Evolutionary conservation across 1,140 invertebrate genomes (phyloP).

Genomic region (Araneus ventricosus): DNA sequence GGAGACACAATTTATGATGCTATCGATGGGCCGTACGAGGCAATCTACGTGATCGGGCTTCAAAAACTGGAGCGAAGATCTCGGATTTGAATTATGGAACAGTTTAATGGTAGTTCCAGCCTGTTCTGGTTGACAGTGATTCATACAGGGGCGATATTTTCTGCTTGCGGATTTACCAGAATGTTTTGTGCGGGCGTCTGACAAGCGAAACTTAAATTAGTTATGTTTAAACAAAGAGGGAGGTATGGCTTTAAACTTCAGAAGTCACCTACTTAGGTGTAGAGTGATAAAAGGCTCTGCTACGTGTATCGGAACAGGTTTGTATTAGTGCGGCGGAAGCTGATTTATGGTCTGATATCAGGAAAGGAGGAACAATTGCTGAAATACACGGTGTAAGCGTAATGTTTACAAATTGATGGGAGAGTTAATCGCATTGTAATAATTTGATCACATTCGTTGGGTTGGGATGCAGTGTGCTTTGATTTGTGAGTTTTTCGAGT

Average conservation of each 20-base stretch:
- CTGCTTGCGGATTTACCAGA: not conserved
- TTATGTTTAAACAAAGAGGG: slow-evolving; percentile 14
- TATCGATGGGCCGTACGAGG: not conserved
- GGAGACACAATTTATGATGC: not conserved
- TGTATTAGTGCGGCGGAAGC: not conserved
- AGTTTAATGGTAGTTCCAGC: not conserved
- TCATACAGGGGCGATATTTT: not conserved
- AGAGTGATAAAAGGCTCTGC: slow-evolving; percentile 3
- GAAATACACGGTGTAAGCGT: not conserved
- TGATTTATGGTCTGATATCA: slow-evolving; percentile 5
- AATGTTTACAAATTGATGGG: not conserved
- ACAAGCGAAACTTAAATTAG: slow-evolving; percentile 9
- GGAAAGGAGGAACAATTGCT: not conserved
- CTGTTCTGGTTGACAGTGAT: slow-evolving; percentile 6
- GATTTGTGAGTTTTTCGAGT: not conserved
- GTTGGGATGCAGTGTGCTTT: not conserved
- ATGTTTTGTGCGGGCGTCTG: not conserved
- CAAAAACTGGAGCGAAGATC: not conserved
- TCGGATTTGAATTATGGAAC: slow-evolving; percentile 15
- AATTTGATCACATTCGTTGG: not conserved
- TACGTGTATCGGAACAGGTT: not conserved
- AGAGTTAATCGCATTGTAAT: not conserved
- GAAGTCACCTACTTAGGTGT: slow-evolving; percentile 1
- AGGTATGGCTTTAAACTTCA: not conserved
- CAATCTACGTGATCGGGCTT: not conserved